Evolutionary conservation across 2,797 vertebrate genomes (phyloP).

Genomic region (Mormyrus hasselquistii): DNA sequence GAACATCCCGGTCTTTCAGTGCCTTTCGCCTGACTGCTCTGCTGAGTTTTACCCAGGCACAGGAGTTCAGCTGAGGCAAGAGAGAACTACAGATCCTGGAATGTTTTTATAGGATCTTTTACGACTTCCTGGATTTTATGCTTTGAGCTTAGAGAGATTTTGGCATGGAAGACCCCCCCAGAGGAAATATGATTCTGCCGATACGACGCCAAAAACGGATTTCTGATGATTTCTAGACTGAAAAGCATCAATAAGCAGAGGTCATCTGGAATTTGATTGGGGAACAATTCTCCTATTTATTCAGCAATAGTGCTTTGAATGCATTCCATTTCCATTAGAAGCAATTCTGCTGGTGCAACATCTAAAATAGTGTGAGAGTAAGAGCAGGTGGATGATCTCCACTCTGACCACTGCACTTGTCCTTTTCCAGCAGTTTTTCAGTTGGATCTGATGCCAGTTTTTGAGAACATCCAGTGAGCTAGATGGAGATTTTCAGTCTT

Average conservation of each 20-base stretch:
- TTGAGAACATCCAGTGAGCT: not conserved
- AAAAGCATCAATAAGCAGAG: not conserved
- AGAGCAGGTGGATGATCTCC: not conserved
- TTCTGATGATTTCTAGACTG: not conserved
- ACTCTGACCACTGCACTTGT: not conserved
- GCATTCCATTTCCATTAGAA: not conserved
- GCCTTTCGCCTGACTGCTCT: not conserved
- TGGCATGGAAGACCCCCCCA: not conserved
- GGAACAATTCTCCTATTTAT: not conserved
- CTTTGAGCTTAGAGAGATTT: not conserved
- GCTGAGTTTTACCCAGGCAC: not conserved
- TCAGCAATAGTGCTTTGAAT: not conserved
- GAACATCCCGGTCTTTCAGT: not conserved
- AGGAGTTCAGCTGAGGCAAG: not conserved
- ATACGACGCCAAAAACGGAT: not conserved
- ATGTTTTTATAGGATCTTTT: not conserved
- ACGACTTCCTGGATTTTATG: not conserved
- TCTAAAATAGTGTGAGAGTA: not conserved
- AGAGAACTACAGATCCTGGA: not conserved
- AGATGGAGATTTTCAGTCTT: not conserved
- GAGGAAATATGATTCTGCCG: not conserved
- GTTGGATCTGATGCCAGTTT: not conserved
- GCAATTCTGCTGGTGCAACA: not conserved
- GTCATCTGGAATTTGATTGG: not conserved
- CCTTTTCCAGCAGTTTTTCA: not conserved